These are phyloP conservation scores for Lucinisca nassula DNA, from an alignment of 2,888 invertebrate genomes.

Conservation along the genomic window DNA sequence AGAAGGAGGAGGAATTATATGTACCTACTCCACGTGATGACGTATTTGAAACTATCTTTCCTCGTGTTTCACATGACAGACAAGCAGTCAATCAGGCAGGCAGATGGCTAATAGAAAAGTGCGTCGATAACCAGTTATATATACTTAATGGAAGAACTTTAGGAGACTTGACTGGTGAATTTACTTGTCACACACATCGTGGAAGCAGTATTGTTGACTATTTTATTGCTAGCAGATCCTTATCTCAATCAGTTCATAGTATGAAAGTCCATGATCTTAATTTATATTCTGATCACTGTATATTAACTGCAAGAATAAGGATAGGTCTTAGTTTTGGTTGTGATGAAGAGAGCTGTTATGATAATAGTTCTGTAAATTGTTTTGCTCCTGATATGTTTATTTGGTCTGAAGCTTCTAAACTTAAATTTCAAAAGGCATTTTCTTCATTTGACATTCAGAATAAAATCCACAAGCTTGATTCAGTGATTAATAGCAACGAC, in stretches of 20 bases:
- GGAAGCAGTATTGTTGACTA: neutral
- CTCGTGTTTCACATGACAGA: neutral
- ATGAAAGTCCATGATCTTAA: neutral
- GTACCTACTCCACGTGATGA: neutral
- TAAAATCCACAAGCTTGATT: neutral
- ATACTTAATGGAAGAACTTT: neutral
- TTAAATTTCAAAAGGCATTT: neutral
- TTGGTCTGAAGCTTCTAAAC: neutral
- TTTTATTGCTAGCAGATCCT: neutral
- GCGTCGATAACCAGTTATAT: neutral
- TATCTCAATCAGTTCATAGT: neutral
- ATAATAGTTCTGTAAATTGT: neutral
- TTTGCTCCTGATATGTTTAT: neutral
- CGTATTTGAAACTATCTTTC: neutral
- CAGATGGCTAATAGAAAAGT: neutral
- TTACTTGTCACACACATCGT: neutral
- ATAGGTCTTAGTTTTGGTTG: neutral
- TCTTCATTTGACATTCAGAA: neutral
- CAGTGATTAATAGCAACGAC: neutral
- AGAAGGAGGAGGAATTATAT: neutral
- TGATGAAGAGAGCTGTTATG: neutral
- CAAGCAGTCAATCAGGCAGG: neutral
- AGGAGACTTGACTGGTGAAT: neutral
- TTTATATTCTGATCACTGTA: neutral
- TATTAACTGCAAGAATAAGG: neutral